A percentile compares a stretch with the other conserved stretches of the same genome.
phyloP scores from a whole-genome alignment of 1,140 invertebrate genomes.

The Lethrus apterus region DNA sequence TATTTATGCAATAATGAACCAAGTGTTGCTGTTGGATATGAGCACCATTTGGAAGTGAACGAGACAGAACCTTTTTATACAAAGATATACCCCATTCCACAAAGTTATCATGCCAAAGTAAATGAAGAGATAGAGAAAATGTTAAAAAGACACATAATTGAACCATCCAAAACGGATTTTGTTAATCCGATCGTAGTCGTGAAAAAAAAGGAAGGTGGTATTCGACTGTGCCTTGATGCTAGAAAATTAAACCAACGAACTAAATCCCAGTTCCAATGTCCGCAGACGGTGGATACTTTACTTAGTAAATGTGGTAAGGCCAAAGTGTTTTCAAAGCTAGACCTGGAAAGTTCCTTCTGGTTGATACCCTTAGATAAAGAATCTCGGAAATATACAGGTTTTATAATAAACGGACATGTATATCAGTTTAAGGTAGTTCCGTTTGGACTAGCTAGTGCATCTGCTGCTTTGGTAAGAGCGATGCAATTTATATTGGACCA shows the following conservation, averaged over 20 bases:
- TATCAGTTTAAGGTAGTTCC: conserved; percentile 35
- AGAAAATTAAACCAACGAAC: conserved; percentile 2
- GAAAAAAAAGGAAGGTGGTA: neutral
- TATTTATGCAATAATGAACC: too few species aligned
- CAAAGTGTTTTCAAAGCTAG: conserved; percentile 32
- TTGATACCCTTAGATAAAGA: conserved; percentile 33
- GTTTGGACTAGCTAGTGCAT: conserved; percentile 35
- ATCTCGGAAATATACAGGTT: conserved; percentile 34
- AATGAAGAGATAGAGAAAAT: neutral
- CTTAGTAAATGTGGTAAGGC: neutral
- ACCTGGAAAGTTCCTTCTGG: conserved; percentile 36
- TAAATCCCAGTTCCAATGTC: neutral
- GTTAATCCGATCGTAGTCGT: conserved; percentile 7
- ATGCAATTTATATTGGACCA: neutral
- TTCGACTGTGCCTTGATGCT: neutral
- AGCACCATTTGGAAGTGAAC: too few species aligned
- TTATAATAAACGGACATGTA: conserved; percentile 37
- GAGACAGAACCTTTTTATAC: too few species aligned
- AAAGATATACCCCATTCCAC: neutral
- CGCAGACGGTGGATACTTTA: conserved; percentile 4
- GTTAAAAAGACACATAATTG: conserved; percentile 4
- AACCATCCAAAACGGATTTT: conserved; percentile 1
- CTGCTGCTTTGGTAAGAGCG: conserved; percentile 21
- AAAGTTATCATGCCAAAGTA: neutral
- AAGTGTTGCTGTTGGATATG: too few species aligned